phyloP scores from a whole-genome alignment of 2,113 vertebrate genomes.

The Larimichthys crocea region DNA sequence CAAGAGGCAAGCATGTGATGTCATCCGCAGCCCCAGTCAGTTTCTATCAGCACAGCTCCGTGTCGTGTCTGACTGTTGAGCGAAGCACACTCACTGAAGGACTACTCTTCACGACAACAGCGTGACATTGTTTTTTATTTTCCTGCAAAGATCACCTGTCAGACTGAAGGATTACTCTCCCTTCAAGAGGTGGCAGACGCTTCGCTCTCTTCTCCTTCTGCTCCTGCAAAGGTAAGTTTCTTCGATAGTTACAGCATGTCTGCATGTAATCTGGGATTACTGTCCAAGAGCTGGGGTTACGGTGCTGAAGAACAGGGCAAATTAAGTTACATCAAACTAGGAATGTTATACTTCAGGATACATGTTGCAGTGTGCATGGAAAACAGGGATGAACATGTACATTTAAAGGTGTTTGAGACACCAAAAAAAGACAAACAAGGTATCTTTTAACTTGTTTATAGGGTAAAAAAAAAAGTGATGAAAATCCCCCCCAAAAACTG shows the following conservation, averaged over 20 bases:
- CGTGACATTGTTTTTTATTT: not conserved
- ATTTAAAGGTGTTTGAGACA: not conserved
- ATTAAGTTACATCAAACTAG: not conserved
- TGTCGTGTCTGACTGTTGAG: constrained; percentile 42
- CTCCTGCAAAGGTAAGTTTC: constrained; percentile 50
- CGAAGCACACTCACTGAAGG: constrained; percentile 37
- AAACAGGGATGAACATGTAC: not conserved
- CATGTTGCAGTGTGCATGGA: not conserved
- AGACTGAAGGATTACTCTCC: constrained; percentile 50
- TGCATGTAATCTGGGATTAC: not conserved
- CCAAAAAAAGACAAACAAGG: not conserved
- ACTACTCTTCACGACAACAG: constrained; percentile 17
- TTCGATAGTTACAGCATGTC: not conserved
- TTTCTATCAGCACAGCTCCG: constrained; percentile 55
- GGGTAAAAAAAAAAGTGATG: not conserved
- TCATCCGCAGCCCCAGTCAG: constrained; percentile 46
- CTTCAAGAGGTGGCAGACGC: not conserved
- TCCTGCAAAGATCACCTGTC: not conserved
- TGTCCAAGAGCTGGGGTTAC: not conserved
- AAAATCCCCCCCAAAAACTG: not conserved
- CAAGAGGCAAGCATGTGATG: constrained; percentile 56
- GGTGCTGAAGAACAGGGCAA: not conserved
- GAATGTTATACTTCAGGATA: not conserved
- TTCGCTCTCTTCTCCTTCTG: not conserved
- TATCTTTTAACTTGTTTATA: not conserved